Evolutionary conservation across 2,113 vertebrate genomes (phyloP).

Genomic region (Apistogramma diplotaenia): DNA sequence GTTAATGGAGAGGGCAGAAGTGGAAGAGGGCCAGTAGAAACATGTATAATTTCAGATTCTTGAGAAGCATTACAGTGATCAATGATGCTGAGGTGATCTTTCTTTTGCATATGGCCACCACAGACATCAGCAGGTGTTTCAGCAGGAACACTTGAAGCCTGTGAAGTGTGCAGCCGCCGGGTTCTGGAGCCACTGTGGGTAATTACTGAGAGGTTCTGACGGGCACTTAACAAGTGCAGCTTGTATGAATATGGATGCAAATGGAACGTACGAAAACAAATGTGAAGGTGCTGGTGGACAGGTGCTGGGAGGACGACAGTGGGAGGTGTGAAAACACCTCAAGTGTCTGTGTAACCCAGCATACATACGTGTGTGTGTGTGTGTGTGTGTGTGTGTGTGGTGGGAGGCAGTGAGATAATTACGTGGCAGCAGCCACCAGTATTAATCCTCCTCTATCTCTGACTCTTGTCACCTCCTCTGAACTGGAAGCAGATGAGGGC

Average conservation of each 20-base stretch:
- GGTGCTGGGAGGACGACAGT: neutral
- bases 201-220: neutral
- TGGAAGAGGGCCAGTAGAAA: neutral
- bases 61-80: neutral
- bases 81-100: neutral
- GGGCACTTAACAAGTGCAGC: neutral
- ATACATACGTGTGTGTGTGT: neutral
- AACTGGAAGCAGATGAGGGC: slow-evolving; percentile 40
- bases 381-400: neutral
- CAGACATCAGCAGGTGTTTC: neutral
- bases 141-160: neutral
- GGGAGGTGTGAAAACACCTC: slow-evolving; percentile 11
- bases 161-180: neutral
- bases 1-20: neutral
- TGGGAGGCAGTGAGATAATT: slow-evolving; percentile 57
- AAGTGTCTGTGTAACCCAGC: neutral
- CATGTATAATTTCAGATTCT: neutral
- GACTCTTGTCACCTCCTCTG: slow-evolving; percentile 35
- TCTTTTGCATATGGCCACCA: neutral
- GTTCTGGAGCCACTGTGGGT: neutral
- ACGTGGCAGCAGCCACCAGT: slow-evolving; percentile 78
- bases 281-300: slow-evolving; percentile 40
- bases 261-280: neutral
- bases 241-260: slow-evolving; percentile 28
- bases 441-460: slow-evolving; percentile 43